phyloP scores from a whole-genome alignment of 2,113 vertebrate species.

The Ptychochromis oligacanthus region DNA sequence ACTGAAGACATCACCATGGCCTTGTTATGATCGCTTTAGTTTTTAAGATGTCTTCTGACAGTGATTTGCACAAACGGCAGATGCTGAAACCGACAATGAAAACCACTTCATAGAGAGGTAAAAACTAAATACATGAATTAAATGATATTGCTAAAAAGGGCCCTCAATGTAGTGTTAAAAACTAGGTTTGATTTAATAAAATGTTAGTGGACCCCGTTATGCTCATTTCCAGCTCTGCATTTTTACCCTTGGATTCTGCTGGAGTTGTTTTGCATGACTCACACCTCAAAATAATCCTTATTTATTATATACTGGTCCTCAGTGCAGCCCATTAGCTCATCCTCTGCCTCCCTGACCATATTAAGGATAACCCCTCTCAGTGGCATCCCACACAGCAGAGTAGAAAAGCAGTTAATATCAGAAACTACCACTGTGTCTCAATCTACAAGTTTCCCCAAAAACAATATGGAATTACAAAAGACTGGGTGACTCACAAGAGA shows the following conservation, averaged over 20 bases:
- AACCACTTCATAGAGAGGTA: background rate
- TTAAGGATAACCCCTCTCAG: background rate
- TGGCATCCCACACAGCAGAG: background rate
- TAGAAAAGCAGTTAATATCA: background rate
- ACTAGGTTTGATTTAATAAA: background rate
- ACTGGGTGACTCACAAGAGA: slow-evolving; percentile 10
- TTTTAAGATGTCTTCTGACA: background rate
- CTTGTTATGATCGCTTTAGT: background rate
- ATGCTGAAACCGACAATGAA: background rate
- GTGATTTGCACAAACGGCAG: background rate
- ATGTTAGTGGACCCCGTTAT: background rate
- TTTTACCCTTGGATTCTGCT: background rate
- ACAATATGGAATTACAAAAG: background rate
- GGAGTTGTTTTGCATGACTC: background rate
- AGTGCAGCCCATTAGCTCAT: background rate
- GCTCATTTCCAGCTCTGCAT: background rate
- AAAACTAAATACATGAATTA: background rate
- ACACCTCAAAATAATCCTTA: background rate
- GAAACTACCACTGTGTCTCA: slow-evolving; percentile 8
- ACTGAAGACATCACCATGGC: background rate
- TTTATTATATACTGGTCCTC: background rate
- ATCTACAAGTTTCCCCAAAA: slow-evolving; percentile 20
- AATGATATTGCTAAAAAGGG: background rate
- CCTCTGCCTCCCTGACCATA: background rate
- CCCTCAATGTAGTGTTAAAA: too few relatives aligned